Conservation (phyloP, 64 coral and sea anemone genomes). For the Catalaphyllia jardinei region DNA sequence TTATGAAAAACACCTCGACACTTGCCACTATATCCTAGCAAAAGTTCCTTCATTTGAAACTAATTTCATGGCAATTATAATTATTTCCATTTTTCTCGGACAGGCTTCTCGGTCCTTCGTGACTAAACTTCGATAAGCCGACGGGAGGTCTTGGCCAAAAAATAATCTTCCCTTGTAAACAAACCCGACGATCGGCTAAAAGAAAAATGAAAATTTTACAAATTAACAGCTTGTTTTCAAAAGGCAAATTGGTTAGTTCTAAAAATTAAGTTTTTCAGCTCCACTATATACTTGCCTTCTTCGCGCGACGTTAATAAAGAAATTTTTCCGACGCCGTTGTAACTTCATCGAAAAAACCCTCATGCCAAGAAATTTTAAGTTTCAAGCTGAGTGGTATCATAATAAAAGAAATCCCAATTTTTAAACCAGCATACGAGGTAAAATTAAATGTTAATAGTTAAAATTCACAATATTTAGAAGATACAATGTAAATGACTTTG, state of each 20-base stretch:
- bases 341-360: background rate
- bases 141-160: conserved; percentile 19
- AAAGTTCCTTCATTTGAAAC: background rate
- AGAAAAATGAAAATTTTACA: conserved; percentile 9
- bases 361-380: background rate
- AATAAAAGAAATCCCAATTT: background rate
- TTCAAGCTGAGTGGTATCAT: conserved; percentile 11
- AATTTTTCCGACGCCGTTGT: background rate
- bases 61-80: conserved; percentile 23
- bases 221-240: conserved; percentile 43
- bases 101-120: conserved; percentile 6
- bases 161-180: conserved; percentile 19
- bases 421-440: background rate
- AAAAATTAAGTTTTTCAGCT: conserved; percentile 1
- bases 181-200: background rate
- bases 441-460: conserved; percentile 33
- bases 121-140: conserved; percentile 21
- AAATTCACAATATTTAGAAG: conserved; percentile 41
- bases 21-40: background rate
- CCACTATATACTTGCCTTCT: background rate
- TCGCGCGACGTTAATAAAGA: background rate
- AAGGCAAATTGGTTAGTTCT: conserved; percentile 14
- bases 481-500: conserved; percentile 7
- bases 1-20: background rate
- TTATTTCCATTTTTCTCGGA: background rate